Evolutionary conservation across 2,888 invertebrate species (phyloP), one percentile per base, ranked within the genome.

Genomic region (Sussaba pulchella): DNA sequence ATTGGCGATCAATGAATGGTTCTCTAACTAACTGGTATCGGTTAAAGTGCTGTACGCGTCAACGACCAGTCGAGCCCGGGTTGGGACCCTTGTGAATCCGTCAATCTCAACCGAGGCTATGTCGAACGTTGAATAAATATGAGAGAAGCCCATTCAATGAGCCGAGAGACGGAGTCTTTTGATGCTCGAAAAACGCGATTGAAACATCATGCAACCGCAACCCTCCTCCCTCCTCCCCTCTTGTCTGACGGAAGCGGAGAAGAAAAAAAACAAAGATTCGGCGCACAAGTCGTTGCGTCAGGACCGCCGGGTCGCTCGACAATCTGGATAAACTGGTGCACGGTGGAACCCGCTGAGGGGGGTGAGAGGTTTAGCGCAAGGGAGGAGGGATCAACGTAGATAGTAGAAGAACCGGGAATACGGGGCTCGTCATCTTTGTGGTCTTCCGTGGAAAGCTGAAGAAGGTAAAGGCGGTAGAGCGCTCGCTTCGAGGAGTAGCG

Each of bases 321-420:
- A 85, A 88, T 88, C 86, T 84, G 87, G 89, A 87, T 88, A 89
- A 89, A 88, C 87, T 82, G 84, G 50, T 50, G 41, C 45, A 26
- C 5, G 9, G 57, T 2, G 14, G 24, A 8, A 3, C 12, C 5
- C 1, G 26, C 4, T n/a, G 0, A 10, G 24, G 26, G 0, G 8
- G 24, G 52, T 1, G n/a, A 67, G 80, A 74, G 82, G 82, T 84
- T 83, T 82, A 82, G 36, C 17, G 39, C 17, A 21, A 31, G 14
- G 39, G 50, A 61, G 75, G 81, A 61, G 75, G 78, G 76, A 61
- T 47, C 39, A 64, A 50, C 57, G 43, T 10, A 64, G 72, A 71
- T n/a, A 63, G 43, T n/a, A 66, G 59, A 57, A 19, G 36, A 43
- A 72, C 57, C 57, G 67, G 70, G 66, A 70, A 50, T 47, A 52